Conservation (phyloP, 2,797 vertebrate species). For the Melopsittacus undulatus region DNA sequence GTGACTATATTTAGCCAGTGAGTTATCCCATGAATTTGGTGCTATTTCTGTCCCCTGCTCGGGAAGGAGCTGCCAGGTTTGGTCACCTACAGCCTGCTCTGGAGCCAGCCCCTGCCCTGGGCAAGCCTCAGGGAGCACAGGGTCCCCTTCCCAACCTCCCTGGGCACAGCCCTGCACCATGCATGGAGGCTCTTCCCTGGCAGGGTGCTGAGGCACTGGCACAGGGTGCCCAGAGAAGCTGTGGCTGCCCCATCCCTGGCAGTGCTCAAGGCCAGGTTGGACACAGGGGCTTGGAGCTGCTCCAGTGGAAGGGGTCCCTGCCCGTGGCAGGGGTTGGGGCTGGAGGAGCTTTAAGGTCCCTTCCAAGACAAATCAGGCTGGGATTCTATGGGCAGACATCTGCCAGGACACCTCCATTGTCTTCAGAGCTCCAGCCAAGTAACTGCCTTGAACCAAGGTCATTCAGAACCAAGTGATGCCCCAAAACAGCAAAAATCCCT, state of each 20-base stretch:
- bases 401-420: neutral
- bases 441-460: neutral
- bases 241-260: neutral
- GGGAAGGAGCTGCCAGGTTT: neutral
- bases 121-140: neutral
- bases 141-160: neutral
- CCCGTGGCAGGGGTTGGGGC: neutral
- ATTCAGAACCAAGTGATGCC: neutral
- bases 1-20: neutral
- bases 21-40: neutral
- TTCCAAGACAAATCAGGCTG: neutral
- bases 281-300: too few relatives aligned
- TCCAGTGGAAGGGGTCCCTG: neutral
- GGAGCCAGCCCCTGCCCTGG: neutral
- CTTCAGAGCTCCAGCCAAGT: neutral
- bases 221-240: neutral
- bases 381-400: neutral
- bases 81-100: neutral
- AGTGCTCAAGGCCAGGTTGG: too few relatives aligned
- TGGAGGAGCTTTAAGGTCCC: neutral
- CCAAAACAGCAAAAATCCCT: neutral
- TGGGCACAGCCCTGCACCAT: neutral
- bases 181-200: neutral
- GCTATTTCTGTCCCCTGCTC: neutral
- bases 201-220: neutral